Evolutionary conservation across 2,888 invertebrate genomes (phyloP).

Genomic region (Steromphala cineraria): DNA sequence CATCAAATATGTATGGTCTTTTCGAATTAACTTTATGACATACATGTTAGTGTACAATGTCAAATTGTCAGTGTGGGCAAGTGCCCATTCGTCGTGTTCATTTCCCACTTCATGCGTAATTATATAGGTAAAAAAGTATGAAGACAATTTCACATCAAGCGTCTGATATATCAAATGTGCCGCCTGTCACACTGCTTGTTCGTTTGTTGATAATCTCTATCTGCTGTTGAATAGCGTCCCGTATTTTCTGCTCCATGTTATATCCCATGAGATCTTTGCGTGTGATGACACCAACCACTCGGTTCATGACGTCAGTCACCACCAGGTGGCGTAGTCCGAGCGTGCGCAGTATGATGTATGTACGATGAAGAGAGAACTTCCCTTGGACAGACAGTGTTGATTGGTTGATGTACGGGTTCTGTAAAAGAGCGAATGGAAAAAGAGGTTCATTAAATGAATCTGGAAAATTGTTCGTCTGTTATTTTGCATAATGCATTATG

Average conservation of each 20-base stretch:
- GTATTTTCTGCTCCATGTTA: conserved; percentile 72
- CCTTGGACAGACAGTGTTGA: conserved; percentile 72
- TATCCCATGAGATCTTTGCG: conserved; percentile 76
- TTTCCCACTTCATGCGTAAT: too few relatives aligned
- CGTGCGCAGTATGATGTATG: conserved; percentile 75
- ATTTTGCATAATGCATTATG: not conserved
- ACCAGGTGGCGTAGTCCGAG: conserved; percentile 76
- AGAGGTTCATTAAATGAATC: not conserved
- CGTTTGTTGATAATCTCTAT: not conserved
- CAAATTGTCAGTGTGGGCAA: too few relatives aligned
- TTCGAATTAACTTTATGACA: too few relatives aligned
- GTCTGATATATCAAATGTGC: too few relatives aligned
- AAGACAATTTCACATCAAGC: too few relatives aligned
- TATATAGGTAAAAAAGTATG: too few relatives aligned
- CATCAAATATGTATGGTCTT: too few relatives aligned
- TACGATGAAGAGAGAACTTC: conserved; percentile 75
- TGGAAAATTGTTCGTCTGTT: not conserved
- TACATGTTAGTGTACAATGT: too few relatives aligned
- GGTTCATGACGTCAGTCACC: conserved; percentile 71
- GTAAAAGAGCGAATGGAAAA: conserved; percentile 11
- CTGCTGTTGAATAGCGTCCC: conserved; percentile 38
- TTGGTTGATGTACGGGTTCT: conserved; percentile 74
- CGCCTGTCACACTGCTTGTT: too few relatives aligned
- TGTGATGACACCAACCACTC: conserved; percentile 75
- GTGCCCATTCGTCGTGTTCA: too few relatives aligned